A percentile compares a stretch with the other conserved stretches of the same genome.
Evolutionary conservation across 1,140 invertebrate genomes (phyloP).

Genomic region (Periplaneta americana): DNA sequence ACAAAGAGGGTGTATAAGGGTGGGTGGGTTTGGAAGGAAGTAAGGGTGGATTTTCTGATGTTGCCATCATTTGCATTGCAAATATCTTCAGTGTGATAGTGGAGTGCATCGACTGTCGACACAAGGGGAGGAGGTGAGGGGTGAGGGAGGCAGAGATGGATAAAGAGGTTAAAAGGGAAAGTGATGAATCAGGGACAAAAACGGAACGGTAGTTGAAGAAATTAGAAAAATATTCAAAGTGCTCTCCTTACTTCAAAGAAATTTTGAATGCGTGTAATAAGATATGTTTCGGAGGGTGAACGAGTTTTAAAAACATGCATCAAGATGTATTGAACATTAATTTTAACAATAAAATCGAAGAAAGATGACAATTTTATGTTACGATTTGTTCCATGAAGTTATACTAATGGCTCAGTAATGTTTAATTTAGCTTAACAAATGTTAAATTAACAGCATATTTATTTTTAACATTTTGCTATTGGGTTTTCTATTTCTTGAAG

Average conservation of each 20-base stretch:
- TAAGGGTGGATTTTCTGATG: constrained; percentile 13
- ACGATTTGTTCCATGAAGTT: too few species aligned
- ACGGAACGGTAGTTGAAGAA: background rate
- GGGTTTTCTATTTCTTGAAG: too few species aligned
- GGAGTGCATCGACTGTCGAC: background rate
- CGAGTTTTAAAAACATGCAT: too few species aligned
- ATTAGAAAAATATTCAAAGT: background rate
- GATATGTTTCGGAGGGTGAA: background rate
- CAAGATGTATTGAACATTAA: too few species aligned
- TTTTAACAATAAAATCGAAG: too few species aligned
- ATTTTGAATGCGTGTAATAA: too few species aligned
- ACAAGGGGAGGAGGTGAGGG: background rate
- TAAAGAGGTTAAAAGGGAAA: constrained; percentile 1
- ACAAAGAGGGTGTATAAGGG: background rate
- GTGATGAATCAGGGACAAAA: constrained; percentile 1
- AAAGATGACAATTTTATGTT: too few species aligned
- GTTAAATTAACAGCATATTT: too few species aligned
- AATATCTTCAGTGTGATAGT: constrained; percentile 2
- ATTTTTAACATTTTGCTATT: too few species aligned
- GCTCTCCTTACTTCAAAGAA: background rate
- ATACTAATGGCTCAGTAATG: too few species aligned
- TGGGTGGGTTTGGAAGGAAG: constrained; percentile 5
- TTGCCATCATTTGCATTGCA: constrained; percentile 8
- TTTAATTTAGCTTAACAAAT: too few species aligned
- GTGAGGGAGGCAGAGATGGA: background rate